Base-by-base conservation (phyloP, 2,888 invertebrate species). In the Balanococcus diminutus region DNA sequence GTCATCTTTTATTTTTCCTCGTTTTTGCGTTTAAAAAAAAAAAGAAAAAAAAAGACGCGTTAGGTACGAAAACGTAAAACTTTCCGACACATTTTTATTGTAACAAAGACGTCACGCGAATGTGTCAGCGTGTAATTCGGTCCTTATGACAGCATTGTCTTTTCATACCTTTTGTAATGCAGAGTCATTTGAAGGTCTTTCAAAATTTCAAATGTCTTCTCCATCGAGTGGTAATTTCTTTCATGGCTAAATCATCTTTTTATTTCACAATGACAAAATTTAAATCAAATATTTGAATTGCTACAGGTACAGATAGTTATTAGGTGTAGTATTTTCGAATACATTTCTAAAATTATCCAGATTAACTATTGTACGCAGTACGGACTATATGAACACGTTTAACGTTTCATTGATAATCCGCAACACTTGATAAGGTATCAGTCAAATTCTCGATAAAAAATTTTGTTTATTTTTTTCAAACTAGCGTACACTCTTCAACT, bases 361-460 rank as follows among this genome's bases (percentile, higher is more conserved):
- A 67, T 67, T 67, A 67, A 67, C 28, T 67, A 67, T 28, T 11
- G 22, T 28, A 22, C n/a, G n/a, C n/a, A n/a, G n/a, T n/a, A n/a
- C n/a, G n/a, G n/a, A n/a, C 25, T 28, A 28, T 67, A 28, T 67
- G 61, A 28, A 67, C 22, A 67, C 28, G 9, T 67, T 67, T 67
- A 67, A 67, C 61, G 61, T 28, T 67, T 67, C 61, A 67, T 67
- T 67, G 61, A 67, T 67, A 67, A 67, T 67, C 25, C 25, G n/a
- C n/a, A n/a, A n/a, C n/a, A 67, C n/a, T 67, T 28, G 61, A 67
- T 28, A 67, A 67, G 19, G 19, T 19, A 67, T 67, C 3, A 28
- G 22, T 25, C 9, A 28, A 51, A 51, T 8, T 67, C 61, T 11
- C 9, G 22, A 67, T 67, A 22, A 67, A 8, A 22, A 56, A 11